Evolutionary conservation across 2,888 invertebrate genomes (phyloP), one percentile per base, ranked within the genome.

Genomic region (Elysia crispata): DNA sequence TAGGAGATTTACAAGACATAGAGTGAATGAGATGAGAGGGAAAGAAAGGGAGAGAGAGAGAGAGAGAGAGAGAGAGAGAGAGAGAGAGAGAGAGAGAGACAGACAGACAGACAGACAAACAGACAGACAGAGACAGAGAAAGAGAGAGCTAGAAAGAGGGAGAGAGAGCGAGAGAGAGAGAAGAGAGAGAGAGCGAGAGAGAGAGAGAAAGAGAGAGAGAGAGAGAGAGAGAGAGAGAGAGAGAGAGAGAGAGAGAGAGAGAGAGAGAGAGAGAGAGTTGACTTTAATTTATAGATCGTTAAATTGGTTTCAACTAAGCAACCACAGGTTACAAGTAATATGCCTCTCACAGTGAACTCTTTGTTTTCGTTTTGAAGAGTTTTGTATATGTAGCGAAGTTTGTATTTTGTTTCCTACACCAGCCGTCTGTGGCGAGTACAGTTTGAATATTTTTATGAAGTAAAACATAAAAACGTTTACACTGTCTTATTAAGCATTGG

Each of bases 261-360:
- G 50, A 25, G 50, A 49, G 49, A 73, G 50, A 25, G 50, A 73
- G 49, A 73, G 50, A 25, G 50, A 49, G 50, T 49, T 49, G 49
- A 41, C 23, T 23, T 20, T 20, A n/a, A n/a, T n/a, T n/a, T n/a
- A n/a, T n/a, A n/a, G n/a, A n/a, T n/a, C n/a, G n/a, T n/a, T n/a
- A n/a, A n/a, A n/a, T n/a, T n/a, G n/a, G n/a, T n/a, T n/a, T n/a
- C n/a, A n/a, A n/a, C n/a, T n/a, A n/a, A n/a, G n/a, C n/a, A n/a
- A n/a, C n/a, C n/a, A n/a, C n/a, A n/a, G n/a, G n/a, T n/a, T n/a
- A n/a, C n/a, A n/a, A n/a, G n/a, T n/a, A n/a, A n/a, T n/a, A n/a
- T n/a, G n/a, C n/a, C n/a, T n/a, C n/a, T n/a, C n/a, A n/a, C n/a
- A n/a, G n/a, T n/a, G n/a, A n/a, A n/a, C n/a, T n/a, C n/a, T n/a